These are phyloP conservation scores for Platerodrilus igneus DNA, from an alignment of 2,888 invertebrate species.

Conservation along the genomic window DNA sequence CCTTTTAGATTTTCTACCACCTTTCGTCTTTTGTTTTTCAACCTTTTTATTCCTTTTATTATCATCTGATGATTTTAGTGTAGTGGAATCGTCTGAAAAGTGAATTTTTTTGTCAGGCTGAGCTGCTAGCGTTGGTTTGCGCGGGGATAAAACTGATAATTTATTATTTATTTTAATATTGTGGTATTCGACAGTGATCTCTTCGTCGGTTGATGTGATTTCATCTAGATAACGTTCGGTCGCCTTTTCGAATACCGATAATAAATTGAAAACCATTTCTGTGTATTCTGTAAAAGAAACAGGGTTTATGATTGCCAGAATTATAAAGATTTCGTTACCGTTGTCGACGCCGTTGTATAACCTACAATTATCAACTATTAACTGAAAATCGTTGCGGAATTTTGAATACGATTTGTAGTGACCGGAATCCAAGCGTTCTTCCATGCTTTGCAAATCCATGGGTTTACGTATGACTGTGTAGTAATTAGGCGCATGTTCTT, in stretches of 20 bases:
- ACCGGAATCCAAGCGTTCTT: slow-evolving; percentile 77
- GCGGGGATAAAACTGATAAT: slow-evolving; percentile 47
- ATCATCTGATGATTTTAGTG: no score
- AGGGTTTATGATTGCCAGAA: background rate
- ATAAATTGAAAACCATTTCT: slow-evolving; percentile 79
- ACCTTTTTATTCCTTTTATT: slow-evolving; percentile 26
- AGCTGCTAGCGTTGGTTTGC: slow-evolving; percentile 40
- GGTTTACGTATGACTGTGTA: slow-evolving; percentile 71
- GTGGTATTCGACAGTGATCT: slow-evolving; percentile 65
- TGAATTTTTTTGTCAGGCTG: slow-evolving; percentile 41
- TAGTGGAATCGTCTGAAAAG: slow-evolving; percentile 33
- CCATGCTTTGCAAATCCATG: slow-evolving; percentile 86
- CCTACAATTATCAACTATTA: slow-evolving; percentile 89
- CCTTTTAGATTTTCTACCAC: slow-evolving; percentile 27
- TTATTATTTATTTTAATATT: slow-evolving; percentile 48
- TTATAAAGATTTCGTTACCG: slow-evolving; percentile 54
- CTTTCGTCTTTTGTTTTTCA: slow-evolving; percentile 29
- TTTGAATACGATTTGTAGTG: slow-evolving; percentile 73
- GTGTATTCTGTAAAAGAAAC: slow-evolving; percentile 66
- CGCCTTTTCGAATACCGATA: slow-evolving; percentile 74
- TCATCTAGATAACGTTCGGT: slow-evolving; percentile 80
- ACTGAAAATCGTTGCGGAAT: slow-evolving; percentile 83
- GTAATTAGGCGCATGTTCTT: slow-evolving; percentile 86
- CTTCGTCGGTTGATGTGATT: slow-evolving; percentile 74
- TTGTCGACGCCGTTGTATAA: slow-evolving; percentile 90